Conservation (phyloP, 2,113 vertebrate genomes). For the Connochaetes taurinus region DNA sequence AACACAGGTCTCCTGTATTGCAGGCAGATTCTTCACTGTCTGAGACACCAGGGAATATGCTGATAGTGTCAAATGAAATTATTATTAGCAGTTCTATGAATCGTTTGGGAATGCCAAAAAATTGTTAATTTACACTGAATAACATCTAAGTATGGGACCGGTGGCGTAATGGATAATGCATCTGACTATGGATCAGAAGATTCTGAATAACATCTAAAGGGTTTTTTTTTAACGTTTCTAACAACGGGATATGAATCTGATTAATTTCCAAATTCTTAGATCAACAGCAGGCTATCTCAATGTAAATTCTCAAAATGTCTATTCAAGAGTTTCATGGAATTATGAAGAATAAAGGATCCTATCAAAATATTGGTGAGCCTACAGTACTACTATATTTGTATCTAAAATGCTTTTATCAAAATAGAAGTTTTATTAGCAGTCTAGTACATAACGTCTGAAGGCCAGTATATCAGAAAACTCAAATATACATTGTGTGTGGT, state of each 20-base stretch:
- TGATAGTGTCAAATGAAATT: background rate
- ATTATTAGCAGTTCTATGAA: slow-evolving; percentile 20
- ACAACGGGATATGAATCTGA: background rate
- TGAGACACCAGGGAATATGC: background rate
- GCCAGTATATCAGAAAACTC: background rate
- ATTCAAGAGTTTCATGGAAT: background rate
- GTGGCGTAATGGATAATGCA: background rate
- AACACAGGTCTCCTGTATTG: background rate
- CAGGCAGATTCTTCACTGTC: background rate
- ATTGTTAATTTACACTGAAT: slow-evolving; percentile 10
- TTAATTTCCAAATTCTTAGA: slow-evolving; percentile 28
- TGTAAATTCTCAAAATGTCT: background rate
- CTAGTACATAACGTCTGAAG: background rate
- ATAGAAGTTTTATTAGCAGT: background rate
- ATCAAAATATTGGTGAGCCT: background rate
- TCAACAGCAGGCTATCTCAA: background rate
- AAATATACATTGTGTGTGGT: background rate
- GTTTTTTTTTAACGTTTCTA: background rate
- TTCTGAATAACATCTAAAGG: background rate
- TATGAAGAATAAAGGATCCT: background rate
- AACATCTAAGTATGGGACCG: background rate
- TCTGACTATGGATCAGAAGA: background rate
- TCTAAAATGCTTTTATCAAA: slow-evolving; percentile 13
- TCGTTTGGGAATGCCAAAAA: background rate
- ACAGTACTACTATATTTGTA: background rate